phyloP scores from a whole-genome alignment of 1,140 invertebrate species.

The Arion vulgaris region DNA sequence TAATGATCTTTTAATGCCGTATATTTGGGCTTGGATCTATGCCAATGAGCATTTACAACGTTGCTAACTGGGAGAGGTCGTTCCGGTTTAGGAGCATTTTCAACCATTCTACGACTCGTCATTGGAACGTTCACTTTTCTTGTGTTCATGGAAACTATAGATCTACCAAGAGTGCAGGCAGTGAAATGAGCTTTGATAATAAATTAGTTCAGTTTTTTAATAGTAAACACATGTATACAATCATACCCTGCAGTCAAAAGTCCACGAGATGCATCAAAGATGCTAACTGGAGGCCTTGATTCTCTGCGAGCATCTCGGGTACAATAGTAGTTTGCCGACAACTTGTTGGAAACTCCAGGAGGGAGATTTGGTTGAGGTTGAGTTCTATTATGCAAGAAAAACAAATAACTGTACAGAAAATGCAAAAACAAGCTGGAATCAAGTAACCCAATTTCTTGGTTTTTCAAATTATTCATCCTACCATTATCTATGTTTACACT shows the following conservation, averaged over 20 bases:
- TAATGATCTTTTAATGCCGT: too few relatives aligned
- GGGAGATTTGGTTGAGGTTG: constrained; percentile 84
- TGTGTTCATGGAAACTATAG: too few relatives aligned
- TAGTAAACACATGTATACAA: neutral
- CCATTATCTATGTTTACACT: too few relatives aligned
- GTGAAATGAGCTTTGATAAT: too few relatives aligned
- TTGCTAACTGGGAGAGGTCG: too few relatives aligned
- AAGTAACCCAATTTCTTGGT: neutral
- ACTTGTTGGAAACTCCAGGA: constrained; percentile 81
- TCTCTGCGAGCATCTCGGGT: constrained; percentile 83
- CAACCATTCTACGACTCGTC: too few relatives aligned
- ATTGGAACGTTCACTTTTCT: too few relatives aligned
- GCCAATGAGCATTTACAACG: too few relatives aligned
- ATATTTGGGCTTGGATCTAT: too few relatives aligned
- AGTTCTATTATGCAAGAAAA: constrained; percentile 71
- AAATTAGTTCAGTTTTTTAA: too few relatives aligned
- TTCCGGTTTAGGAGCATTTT: too few relatives aligned
- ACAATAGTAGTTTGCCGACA: constrained; percentile 85
- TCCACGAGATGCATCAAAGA: constrained; percentile 17
- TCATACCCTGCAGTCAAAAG: neutral
- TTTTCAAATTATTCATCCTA: neutral
- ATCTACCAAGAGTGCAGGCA: too few relatives aligned
- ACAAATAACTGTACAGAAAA: neutral
- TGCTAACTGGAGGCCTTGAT: constrained; percentile 77
- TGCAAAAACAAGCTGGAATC: neutral